Percentiles rank a stretch among this genome's conserved stretches.
Conservation (phyloP, 1,140 invertebrate species). For the Zaprionus nigranus region DNA sequence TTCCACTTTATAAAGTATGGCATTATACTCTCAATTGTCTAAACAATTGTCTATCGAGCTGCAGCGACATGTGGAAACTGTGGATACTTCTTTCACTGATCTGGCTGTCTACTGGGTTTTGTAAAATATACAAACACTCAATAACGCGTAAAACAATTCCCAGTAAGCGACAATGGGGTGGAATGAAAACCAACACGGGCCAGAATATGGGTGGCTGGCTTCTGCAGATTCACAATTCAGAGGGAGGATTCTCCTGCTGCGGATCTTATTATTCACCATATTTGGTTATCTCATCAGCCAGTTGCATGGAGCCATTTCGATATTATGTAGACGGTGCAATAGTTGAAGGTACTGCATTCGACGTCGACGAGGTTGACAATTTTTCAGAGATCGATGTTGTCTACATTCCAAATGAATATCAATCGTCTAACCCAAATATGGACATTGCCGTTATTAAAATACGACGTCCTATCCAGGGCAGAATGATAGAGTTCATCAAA, state of each 20-base stretch:
- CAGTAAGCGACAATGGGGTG: constrained; percentile 25
- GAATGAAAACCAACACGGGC: constrained; percentile 15
- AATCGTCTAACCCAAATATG: constrained; percentile 6
- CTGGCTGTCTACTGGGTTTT: background rate
- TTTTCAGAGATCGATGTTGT: constrained; percentile 18
- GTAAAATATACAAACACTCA: constrained; percentile 26
- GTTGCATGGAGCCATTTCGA: constrained; percentile 36
- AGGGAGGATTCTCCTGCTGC: constrained; percentile 21
- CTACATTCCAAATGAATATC: constrained; percentile 24
- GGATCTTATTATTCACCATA: constrained; percentile 34
- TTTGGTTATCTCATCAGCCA: constrained; percentile 44
- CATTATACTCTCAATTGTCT: background rate
- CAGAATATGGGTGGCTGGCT: constrained; percentile 44
- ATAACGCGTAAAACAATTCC: constrained; percentile 8
- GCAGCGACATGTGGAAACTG: background rate
- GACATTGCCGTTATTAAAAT: constrained; percentile 42
- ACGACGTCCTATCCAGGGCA: constrained; percentile 23
- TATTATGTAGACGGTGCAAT: constrained; percentile 5
- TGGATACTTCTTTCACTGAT: background rate
- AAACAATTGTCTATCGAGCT: no score
- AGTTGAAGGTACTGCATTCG: constrained; percentile 30
- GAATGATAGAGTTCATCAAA: constrained; percentile 42
- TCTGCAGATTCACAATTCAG: constrained; percentile 17
- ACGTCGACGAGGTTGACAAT: background rate
- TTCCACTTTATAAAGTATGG: background rate